These are phyloP conservation scores for Iphiclides podalirius DNA, from an alignment of 2,888 invertebrate genomes.

Conservation along the genomic window DNA sequence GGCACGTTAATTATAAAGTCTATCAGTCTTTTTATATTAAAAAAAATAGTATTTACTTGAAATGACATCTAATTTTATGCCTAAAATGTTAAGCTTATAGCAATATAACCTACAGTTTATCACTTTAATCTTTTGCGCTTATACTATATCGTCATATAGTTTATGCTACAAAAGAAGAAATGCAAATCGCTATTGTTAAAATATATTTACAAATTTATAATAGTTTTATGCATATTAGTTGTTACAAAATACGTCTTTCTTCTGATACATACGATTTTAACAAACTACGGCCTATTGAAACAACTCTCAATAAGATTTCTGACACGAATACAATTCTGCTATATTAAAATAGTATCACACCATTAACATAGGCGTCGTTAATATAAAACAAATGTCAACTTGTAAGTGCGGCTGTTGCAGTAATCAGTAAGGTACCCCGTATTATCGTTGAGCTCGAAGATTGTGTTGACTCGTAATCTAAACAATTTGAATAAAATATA, in stretches of 20 bases:
- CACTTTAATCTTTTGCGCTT: too few relatives aligned
- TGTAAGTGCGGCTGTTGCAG: slow-evolving; percentile 42
- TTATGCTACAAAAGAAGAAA: too few relatives aligned
- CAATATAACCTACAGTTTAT: neutral
- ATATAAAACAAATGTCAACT: slow-evolving; percentile 53
- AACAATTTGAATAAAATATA: slow-evolving; percentile 25
- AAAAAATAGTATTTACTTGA: slow-evolving; percentile 1
- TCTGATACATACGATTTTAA: too few relatives aligned
- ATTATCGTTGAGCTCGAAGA: slow-evolving; percentile 50
- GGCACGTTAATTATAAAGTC: slow-evolving; percentile 70
- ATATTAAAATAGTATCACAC: slow-evolving; percentile 3
- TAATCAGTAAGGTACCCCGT: slow-evolving; percentile 39
- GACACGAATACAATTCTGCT: neutral
- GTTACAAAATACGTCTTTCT: too few relatives aligned
- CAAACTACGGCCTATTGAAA: too few relatives aligned
- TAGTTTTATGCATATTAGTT: too few relatives aligned
- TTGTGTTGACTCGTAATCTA: slow-evolving; percentile 73
- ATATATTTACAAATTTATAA: too few relatives aligned
- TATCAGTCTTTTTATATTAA: slow-evolving; percentile 70
- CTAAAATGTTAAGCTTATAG: neutral
- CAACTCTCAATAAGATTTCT: too few relatives aligned
- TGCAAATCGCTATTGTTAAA: too few relatives aligned
- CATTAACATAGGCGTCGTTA: neutral
- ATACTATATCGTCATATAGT: too few relatives aligned
- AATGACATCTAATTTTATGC: slow-evolving; percentile 1